A percentile compares a stretch with the other conserved stretches of the same genome.
Evolutionary conservation across 2,797 vertebrate species (phyloP).

Genomic region (Myripristis jacobus): DNA sequence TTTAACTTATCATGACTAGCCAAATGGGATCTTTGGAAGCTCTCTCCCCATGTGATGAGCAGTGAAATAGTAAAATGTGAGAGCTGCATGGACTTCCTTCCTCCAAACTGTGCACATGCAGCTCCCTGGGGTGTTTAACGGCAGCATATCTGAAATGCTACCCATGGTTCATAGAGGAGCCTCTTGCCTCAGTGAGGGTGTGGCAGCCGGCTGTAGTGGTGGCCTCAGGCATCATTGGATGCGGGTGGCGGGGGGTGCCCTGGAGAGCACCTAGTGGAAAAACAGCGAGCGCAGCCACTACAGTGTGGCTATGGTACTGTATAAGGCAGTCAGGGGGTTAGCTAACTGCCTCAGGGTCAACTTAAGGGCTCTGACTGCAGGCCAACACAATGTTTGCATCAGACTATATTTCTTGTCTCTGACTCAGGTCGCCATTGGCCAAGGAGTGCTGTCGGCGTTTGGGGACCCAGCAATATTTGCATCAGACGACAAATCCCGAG

Average conservation of each 20-base stretch:
- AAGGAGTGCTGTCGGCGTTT: constrained; percentile 24
- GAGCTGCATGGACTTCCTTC: constrained; percentile 25
- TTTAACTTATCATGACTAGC: too few species aligned
- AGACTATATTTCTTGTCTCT: constrained; percentile 56
- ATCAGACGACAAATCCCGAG: constrained; percentile 62
- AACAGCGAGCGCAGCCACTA: constrained; percentile 63
- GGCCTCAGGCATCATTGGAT: constrained; percentile 69
- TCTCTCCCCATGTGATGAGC: constrained; percentile 12
- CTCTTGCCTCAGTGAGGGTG: constrained; percentile 64
- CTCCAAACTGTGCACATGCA: constrained; percentile 17
- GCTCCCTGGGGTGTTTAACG: constrained; percentile 55
- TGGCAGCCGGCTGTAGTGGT: constrained; percentile 63
- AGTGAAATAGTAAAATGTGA: constrained; percentile 26
- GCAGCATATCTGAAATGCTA: constrained; percentile 67
- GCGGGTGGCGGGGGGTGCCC: constrained; percentile 36
- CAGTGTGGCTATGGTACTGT: constrained; percentile 48
- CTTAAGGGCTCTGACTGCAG: constrained; percentile 70
- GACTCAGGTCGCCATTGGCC: constrained; percentile 42
- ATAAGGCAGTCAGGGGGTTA: constrained; percentile 62
- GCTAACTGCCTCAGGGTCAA: constrained; percentile 73
- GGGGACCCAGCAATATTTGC: constrained; percentile 62
- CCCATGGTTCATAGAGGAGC: constrained; percentile 53
- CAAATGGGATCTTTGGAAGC: not conserved
- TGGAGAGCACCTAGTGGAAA: constrained; percentile 68
- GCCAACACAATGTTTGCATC: constrained; percentile 71